Percentiles rank a stretch among this genome's conserved stretches.
These are phyloP conservation scores for Lepidostoma basale DNA, from an alignment of 1,140 invertebrate species.

Conservation along the genomic window DNA sequence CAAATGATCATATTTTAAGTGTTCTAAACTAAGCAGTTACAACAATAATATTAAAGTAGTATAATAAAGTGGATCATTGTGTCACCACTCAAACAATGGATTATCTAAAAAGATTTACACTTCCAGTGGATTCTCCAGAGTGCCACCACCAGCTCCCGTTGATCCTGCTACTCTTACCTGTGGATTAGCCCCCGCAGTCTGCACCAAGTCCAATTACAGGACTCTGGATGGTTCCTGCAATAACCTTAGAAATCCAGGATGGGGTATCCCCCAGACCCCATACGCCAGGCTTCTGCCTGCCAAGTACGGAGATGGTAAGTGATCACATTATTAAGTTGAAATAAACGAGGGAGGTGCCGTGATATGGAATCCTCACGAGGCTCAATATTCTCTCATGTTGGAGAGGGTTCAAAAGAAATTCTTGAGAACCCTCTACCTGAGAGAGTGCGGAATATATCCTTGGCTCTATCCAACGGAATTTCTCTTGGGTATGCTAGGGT, in stretches of 20 bases:
- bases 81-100: background rate
- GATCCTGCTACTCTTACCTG: slow-evolving; percentile 42
- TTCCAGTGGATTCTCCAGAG: background rate
- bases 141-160: slow-evolving; percentile 5
- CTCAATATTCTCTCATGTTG: no score
- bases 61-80: background rate
- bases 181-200: slow-evolving; percentile 32
- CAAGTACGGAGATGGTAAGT: slow-evolving; percentile 80
- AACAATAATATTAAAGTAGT: background rate
- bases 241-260: slow-evolving; percentile 73
- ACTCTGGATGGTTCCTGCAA: slow-evolving; percentile 86
- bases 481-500: no score
- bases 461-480: no score
- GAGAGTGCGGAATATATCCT: no score
- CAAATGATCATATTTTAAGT: background rate
- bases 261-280: slow-evolving; percentile 70
- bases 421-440: no score
- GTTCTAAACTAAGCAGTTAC: background rate
- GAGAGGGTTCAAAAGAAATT: no score
- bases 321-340: no score
- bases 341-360: no score
- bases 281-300: slow-evolving; percentile 80
- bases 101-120: background rate
- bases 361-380: slow-evolving; percentile 21
- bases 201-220: slow-evolving; percentile 66